Conservation (phyloP, 2,797 vertebrate genomes). For the Ptychadena robeensis region DNA sequence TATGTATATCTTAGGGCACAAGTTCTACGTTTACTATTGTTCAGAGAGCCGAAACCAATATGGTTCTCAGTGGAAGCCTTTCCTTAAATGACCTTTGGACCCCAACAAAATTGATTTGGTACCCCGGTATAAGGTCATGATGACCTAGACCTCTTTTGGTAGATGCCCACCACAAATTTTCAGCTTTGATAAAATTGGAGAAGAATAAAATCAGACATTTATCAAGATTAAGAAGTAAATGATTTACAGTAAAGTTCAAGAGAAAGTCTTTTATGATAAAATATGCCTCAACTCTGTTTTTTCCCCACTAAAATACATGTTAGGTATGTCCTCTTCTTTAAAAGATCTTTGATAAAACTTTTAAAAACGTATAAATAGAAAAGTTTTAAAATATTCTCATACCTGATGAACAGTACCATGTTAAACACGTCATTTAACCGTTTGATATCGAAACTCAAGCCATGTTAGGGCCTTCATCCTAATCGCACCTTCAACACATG, state of each 20-base stretch:
- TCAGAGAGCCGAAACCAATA: neutral
- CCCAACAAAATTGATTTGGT: neutral
- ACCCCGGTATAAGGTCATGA: neutral
- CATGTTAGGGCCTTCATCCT: neutral
- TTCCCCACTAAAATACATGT: neutral
- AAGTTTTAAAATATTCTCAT: conserved; percentile 11
- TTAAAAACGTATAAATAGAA: conserved; percentile 15
- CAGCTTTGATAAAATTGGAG: conserved; percentile 19
- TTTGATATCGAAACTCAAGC: neutral
- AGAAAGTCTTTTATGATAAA: neutral
- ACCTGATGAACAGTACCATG: neutral
- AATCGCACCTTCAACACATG: neutral
- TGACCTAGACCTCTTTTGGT: neutral
- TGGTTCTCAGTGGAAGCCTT: neutral
- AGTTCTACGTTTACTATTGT: neutral
- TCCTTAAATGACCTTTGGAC: neutral
- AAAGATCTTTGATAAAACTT: conserved; percentile 14
- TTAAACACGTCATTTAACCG: neutral
- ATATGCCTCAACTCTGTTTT: neutral
- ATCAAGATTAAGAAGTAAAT: neutral
- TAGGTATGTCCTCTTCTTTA: neutral
- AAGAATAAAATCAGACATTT: neutral
- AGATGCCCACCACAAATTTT: conserved; percentile 5
- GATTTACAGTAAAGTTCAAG: neutral
- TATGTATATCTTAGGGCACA: neutral